A percentile compares a stretch with the other conserved stretches of the same genome.
These are phyloP conservation scores for Psittacara wagleri DNA, from an alignment of 2,113 vertebrate species.

Conservation along the genomic window DNA sequence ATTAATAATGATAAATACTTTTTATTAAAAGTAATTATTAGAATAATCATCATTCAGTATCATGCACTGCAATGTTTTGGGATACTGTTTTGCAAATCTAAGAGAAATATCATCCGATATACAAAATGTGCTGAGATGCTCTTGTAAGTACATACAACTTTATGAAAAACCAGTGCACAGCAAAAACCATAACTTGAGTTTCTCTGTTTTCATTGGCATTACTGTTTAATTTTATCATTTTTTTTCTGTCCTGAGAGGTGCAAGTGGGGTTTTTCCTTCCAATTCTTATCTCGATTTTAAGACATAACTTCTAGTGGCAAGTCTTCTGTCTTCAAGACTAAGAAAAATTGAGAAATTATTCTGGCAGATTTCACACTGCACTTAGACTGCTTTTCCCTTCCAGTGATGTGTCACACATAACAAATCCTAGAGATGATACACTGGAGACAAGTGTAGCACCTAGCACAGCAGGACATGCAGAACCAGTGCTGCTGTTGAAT, in stretches of 20 bases:
- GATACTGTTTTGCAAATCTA: neutral
- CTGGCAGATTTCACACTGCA: neutral
- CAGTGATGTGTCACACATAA: neutral
- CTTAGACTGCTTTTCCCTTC: neutral
- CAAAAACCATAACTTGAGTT: no score
- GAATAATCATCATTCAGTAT: neutral
- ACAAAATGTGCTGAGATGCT: neutral
- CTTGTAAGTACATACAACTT: no score
- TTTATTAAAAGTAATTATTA: neutral
- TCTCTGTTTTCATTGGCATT: no score
- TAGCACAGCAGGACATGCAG: neutral
- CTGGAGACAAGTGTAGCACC: neutral
- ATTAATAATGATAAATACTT: neutral
- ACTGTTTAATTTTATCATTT: neutral
- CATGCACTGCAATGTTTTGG: neutral
- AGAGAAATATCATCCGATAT: neutral
- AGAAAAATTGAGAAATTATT: neutral
- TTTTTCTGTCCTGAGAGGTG: neutral
- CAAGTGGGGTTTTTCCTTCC: neutral
- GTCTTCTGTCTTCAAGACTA: neutral
- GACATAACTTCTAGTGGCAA: neutral
- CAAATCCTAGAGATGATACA: neutral
- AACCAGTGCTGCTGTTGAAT: neutral
- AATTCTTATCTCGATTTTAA: neutral
- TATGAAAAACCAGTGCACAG: no score